Evolutionary conservation across 92 coral and sea anemone genomes (phyloP).

Genomic region (Actinostola sp.): DNA sequence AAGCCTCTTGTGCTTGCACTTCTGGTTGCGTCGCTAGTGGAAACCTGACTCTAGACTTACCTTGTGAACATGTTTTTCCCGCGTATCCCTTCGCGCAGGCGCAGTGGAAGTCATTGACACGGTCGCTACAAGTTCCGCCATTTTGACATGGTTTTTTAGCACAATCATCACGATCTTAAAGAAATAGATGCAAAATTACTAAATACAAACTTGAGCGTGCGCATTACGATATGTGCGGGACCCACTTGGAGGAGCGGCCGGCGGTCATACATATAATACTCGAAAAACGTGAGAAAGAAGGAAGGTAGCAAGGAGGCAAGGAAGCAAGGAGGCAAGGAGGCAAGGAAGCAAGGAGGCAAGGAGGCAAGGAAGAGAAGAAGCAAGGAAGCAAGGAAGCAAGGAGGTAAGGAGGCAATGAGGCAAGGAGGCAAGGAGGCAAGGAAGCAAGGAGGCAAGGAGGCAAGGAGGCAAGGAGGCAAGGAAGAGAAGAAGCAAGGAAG

Average conservation of each 20-base stretch:
- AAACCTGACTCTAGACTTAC: not conserved
- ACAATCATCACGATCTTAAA: conserved; percentile 9
- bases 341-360: too few species aligned
- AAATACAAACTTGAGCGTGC: too few species aligned
- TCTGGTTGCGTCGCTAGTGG: not conserved
- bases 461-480: not conserved
- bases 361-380: not conserved
- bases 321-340: too few species aligned
- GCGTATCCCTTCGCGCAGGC: conserved; percentile 3
- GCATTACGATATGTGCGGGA: too few species aligned
- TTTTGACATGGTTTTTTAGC: conserved; percentile 3
- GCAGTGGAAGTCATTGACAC: conserved; percentile 7
- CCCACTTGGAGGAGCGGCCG: too few species aligned
- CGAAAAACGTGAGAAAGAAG: too few species aligned
- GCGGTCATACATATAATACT: too few species aligned
- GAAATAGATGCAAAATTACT: not conserved
- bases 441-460: not conserved
- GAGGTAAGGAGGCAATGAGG: not conserved
- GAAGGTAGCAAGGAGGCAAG: too few species aligned
- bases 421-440: not conserved
- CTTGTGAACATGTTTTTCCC: conserved; percentile 14
- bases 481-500: not conserved
- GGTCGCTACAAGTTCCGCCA: conserved; percentile 1
- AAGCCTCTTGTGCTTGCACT: too few species aligned
- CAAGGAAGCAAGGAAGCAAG: not conserved